Conservation (phyloP, 2,888 invertebrate genomes). For the Lepidocyrtoides sp. region DNA sequence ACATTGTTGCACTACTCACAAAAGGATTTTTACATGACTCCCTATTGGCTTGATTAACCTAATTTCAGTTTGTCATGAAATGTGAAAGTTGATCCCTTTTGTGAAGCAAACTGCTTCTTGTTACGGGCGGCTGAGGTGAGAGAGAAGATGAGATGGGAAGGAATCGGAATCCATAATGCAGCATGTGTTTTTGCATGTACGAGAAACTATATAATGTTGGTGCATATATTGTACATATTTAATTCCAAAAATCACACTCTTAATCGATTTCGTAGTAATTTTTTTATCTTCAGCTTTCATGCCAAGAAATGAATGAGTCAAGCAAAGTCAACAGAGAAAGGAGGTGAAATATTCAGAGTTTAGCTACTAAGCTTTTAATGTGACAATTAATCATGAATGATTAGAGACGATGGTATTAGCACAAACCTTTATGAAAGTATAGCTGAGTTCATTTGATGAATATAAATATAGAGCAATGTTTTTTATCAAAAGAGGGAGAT, state of each 20-base stretch:
- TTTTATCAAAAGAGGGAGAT: background rate
- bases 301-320: conserved; percentile 1
- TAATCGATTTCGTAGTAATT: background rate
- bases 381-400: background rate
- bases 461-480: background rate
- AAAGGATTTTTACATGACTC: conserved; percentile 54
- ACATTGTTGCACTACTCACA: background rate
- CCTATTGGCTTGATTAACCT: conserved; percentile 71
- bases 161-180: background rate
- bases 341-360: background rate
- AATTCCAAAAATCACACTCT: background rate
- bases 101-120: background rate
- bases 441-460: background rate
- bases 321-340: background rate
- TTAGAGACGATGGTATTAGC: background rate
- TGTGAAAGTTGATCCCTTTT: conserved; percentile 68
- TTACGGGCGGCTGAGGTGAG: too few species aligned
- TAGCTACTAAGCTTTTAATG: background rate
- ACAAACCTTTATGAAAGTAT: background rate
- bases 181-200: background rate
- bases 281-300: background rate
- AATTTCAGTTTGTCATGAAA: conserved; percentile 74
- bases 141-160: background rate
- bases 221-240: background rate
- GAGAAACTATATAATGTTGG: background rate